Conservation (phyloP, 2,888 invertebrate genomes). For the Mimachlamys varia region DNA sequence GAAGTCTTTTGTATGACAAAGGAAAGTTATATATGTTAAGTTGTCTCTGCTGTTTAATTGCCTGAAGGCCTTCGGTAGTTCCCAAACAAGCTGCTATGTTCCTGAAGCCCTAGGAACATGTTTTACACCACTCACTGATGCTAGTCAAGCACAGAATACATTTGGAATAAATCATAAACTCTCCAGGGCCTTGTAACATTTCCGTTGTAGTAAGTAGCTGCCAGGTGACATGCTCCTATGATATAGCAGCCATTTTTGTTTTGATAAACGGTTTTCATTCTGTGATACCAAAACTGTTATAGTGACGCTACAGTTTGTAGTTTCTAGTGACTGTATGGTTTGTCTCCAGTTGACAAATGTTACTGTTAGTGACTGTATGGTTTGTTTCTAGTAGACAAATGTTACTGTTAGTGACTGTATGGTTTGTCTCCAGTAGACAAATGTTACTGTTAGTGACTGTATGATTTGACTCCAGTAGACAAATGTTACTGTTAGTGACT, state of each 20-base stretch:
- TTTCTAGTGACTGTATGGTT: background rate
- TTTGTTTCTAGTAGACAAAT: too few relatives aligned
- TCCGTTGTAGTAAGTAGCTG: background rate
- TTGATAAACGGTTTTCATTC: background rate
- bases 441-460: too few relatives aligned
- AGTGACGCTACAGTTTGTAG: too few relatives aligned
- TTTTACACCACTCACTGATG: background rate
- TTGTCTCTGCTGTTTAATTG: slow-evolving; percentile 3
- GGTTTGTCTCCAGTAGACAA: too few relatives aligned
- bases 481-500: background rate
- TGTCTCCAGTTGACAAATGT: background rate
- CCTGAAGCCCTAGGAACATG: background rate
- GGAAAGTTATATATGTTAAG: background rate
- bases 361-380: too few relatives aligned
- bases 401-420: too few relatives aligned
- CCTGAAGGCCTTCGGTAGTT: background rate
- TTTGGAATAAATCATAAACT: background rate
- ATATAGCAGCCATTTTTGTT: background rate
- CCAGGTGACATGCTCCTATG: background rate
- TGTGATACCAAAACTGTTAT: background rate
- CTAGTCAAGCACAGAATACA: slow-evolving; percentile 26
- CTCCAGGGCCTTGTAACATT: background rate
- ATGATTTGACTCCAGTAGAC: too few relatives aligned
- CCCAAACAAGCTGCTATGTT: background rate
- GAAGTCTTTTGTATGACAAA: background rate